These are phyloP conservation scores for Pardalotus punctatus DNA, from an alignment of 2,113 vertebrate genomes.

Conservation along the genomic window DNA sequence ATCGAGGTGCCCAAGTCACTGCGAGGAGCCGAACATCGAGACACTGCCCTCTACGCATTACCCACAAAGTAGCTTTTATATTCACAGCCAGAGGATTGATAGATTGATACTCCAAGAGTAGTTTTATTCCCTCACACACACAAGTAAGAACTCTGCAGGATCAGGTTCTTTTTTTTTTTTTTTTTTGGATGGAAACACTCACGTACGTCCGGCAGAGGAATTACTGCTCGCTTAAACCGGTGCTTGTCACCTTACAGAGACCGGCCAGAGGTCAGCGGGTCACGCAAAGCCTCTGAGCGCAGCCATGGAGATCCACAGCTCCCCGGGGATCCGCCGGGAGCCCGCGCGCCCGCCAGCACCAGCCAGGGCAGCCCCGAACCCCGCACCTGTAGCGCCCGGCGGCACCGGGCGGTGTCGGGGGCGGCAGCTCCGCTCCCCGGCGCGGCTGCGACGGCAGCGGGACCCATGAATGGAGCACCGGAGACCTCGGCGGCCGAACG, in stretches of 20 bases:
- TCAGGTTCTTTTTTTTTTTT: fast-evolving
- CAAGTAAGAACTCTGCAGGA: not conserved
- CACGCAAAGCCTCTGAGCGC: not conserved
- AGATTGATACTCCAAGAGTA: fast-evolving
- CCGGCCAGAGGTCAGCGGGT: not conserved
- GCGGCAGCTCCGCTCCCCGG: not conserved
- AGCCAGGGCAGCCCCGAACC: not conserved
- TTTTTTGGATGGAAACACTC: not conserved
- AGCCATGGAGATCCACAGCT: not conserved
- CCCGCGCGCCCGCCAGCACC: not conserved
- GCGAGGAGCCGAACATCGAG: not conserved
- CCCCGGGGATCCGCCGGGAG: not conserved
- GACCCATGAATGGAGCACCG: not conserved
- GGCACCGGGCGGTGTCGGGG: not conserved
- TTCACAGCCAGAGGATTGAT: fast-evolving
- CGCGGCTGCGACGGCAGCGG: not conserved
- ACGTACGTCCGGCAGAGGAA: not conserved
- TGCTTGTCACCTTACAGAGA: not conserved
- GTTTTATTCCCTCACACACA: not conserved
- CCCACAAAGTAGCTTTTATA: not conserved
- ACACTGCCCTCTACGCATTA: not conserved
- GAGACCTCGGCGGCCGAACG: not conserved
- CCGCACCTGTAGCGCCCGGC: not conserved
- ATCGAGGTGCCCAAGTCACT: not conserved
- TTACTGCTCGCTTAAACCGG: not conserved